Conservation (phyloP, 2,797 vertebrate species). For the Peromyscus melanophrys region DNA sequence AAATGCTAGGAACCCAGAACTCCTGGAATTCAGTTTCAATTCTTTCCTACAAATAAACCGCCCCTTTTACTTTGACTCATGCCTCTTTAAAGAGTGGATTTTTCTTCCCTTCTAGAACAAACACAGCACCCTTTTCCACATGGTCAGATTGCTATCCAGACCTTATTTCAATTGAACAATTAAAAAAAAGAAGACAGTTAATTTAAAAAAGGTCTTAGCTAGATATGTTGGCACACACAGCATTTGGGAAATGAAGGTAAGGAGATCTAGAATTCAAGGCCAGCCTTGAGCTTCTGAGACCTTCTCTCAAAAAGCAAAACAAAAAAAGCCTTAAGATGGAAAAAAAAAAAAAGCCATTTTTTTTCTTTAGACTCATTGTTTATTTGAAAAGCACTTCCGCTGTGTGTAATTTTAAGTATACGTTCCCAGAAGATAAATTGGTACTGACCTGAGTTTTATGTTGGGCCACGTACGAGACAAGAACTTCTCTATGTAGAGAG, state of each 20-base stretch:
- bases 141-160: not conserved
- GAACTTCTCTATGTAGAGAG: not conserved
- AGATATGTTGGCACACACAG: not conserved
- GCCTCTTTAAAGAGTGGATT: not conserved
- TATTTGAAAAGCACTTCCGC: not conserved
- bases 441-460: not conserved
- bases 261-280: not conserved
- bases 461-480: not conserved
- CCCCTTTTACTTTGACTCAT: not conserved
- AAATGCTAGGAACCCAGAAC: not conserved
- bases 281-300: not conserved
- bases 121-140: not conserved
- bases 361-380: not conserved
- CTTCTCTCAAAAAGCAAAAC: not conserved
- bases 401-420: constrained; percentile 1
- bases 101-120: not conserved
- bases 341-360: not conserved
- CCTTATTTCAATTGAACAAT: not conserved
- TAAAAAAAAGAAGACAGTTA: not conserved
- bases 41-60: not conserved
- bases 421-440: not conserved
- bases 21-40: not conserved
- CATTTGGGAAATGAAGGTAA: not conserved
- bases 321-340: not conserved
- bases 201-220: not conserved